These are phyloP conservation scores for Syrista parreyssii DNA, from an alignment of 2,888 invertebrate species.

Conservation along the genomic window DNA sequence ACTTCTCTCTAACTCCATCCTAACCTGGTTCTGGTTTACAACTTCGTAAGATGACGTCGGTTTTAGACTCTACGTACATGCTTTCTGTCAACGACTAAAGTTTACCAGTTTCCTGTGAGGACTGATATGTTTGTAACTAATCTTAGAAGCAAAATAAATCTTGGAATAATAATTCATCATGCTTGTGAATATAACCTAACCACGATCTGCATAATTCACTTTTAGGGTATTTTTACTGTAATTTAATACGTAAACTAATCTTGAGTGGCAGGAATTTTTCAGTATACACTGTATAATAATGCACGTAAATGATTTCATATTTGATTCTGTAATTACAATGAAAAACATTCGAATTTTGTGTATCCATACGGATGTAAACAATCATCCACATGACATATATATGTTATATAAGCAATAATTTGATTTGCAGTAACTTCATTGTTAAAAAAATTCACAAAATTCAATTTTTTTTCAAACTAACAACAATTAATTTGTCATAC, in stretches of 20 bases:
- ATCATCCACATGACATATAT: neutral
- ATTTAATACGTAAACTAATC: neutral
- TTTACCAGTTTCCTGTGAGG: neutral
- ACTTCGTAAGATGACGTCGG: neutral
- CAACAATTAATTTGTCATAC: neutral
- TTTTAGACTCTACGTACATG: neutral
- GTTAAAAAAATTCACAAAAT: neutral
- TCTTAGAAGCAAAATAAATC: neutral
- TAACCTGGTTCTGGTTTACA: neutral
- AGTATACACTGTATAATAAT: neutral
- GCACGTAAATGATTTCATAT: neutral
- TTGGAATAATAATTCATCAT: neutral
- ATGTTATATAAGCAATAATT: neutral
- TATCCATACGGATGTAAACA: neutral
- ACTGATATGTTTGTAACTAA: neutral
- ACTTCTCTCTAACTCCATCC: neutral
- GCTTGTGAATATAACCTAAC: neutral
- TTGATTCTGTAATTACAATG: neutral
- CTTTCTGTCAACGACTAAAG: neutral
- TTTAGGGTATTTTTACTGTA: neutral
- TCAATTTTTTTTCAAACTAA: neutral
- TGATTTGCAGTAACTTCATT: neutral
- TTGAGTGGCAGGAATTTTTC: neutral
- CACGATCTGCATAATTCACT: neutral
- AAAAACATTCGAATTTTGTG: neutral